Evolutionary conservation across 2,888 invertebrate species (phyloP), one percentile per base, ranked within the genome.

Genomic region (Volucella inflata): DNA sequence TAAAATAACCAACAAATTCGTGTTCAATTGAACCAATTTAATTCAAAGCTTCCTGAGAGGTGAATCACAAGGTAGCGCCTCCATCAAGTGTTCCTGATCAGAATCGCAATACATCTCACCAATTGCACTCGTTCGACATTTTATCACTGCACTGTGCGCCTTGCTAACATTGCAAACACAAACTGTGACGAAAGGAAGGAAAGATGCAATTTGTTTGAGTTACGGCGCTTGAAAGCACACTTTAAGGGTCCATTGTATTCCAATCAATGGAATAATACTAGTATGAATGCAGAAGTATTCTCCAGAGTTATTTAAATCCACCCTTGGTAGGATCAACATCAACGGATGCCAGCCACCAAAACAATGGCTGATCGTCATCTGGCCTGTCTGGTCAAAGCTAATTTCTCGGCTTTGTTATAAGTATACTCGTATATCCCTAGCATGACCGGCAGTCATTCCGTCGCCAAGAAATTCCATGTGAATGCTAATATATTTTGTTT

Each of bases 191-290:
- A 4, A 30, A 21, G 14, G 44, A 44, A 40, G 36, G 75, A 64
- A 87, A 87, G 76, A 87, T 90, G 91, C 92, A 92, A 92, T 92
- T 92, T 92, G 91, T 91, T 92, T 91, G 91, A 92, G 91, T 91
- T 91, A 92, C 92, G 92, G 92, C 92, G 92, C 92, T 92, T 91
- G 91, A 90, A 90, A 91, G 91, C 91, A 92, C 92, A 92, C 92
- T 92, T 92, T 92, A 91, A 92, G 91, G 91, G 90, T 89, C 91
- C 90, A 91, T 92, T 91, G 92, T 92, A 90, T 91, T 91, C 90
- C 89, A 90, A 89, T 90, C 90, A 90, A 89, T 42, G 2, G 80
- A 81, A 85, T 85, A 85, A 85, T 85, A n/a, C n/a, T n/a, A 80
- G 6, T 30, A 30, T 85, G 76, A 80, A 76, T 80, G 80, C 30